Evolutionary conservation across 2,797 vertebrate genomes (phyloP).

Genomic region (Lemur catta): DNA sequence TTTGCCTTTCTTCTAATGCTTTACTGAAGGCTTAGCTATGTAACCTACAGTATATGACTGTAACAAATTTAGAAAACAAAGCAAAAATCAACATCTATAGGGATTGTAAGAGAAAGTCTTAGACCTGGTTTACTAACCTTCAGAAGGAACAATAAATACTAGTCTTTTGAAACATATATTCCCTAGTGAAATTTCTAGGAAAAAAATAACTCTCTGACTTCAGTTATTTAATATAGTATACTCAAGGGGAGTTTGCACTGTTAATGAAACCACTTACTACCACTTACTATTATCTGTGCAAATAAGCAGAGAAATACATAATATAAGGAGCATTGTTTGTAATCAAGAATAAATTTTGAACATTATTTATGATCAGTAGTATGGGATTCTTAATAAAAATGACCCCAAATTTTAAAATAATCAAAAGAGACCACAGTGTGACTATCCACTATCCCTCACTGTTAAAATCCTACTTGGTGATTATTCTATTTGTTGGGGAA

Average conservation of each 20-base stretch:
- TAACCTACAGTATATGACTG: neutral
- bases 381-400: neutral
- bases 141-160: neutral
- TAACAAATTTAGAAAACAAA: neutral
- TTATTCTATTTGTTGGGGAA: neutral
- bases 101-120: neutral
- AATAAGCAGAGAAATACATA: neutral
- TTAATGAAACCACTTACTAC: neutral
- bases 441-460: neutral
- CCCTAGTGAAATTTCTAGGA: neutral
- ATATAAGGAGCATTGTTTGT: neutral
- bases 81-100: neutral
- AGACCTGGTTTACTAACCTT: neutral
- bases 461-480: neutral
- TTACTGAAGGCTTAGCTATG: neutral
- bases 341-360: neutral
- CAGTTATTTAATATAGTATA: neutral
- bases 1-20: neutral
- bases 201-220: neutral
- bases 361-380: neutral
- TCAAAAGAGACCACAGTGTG: neutral
- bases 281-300: neutral
- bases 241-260: neutral
- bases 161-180: neutral
- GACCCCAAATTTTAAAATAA: neutral